Evolutionary conservation across 2,113 vertebrate genomes (phyloP).

Genomic region (Tylochromis polylepis): DNA sequence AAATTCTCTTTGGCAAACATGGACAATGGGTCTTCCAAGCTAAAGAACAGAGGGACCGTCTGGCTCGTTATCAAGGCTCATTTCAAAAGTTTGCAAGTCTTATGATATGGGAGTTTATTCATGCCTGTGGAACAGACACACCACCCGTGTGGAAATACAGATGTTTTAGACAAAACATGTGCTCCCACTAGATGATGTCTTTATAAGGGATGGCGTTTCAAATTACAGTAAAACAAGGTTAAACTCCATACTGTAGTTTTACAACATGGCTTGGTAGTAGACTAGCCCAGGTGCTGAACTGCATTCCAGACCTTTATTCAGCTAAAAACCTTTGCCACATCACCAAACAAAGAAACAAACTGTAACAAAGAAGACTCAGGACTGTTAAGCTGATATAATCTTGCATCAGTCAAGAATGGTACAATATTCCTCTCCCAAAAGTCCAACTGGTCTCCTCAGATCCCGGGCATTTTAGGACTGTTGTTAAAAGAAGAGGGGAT

Average conservation of each 20-base stretch:
- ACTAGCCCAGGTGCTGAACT: background rate
- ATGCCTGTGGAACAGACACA: background rate
- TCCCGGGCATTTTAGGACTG: accelerated
- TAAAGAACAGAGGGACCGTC: too few relatives aligned
- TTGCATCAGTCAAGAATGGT: background rate
- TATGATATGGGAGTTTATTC: background rate
- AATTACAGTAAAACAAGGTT: accelerated
- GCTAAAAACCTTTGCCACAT: background rate
- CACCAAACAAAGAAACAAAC: background rate
- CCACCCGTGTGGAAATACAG: accelerated
- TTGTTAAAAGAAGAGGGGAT: background rate
- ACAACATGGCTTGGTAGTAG: background rate
- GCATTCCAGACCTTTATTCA: background rate
- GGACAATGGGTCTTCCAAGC: too few relatives aligned
- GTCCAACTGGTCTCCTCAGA: background rate
- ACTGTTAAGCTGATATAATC: background rate
- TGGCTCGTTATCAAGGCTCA: background rate
- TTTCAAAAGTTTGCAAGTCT: background rate
- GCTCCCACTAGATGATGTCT: background rate
- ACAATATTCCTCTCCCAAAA: background rate
- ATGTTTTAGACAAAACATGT: background rate
- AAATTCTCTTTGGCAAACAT: background rate
- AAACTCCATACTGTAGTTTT: background rate
- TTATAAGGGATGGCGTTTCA: background rate
- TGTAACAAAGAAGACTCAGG: background rate